Conservation (phyloP, 1,140 invertebrate genomes). For the Magallana gigas region DNA sequence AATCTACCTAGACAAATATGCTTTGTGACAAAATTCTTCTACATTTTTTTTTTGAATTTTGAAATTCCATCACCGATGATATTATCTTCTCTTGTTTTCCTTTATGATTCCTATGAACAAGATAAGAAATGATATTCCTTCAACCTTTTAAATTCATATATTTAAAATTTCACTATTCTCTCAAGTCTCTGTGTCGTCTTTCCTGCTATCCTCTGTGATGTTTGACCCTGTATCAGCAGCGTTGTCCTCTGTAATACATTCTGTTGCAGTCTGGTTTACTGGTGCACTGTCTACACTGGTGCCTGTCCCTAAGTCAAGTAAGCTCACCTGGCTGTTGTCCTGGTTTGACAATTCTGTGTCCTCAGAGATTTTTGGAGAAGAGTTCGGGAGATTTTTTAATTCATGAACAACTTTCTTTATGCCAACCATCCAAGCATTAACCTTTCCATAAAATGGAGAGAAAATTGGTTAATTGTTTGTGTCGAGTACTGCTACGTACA, state of each 20-base stretch:
- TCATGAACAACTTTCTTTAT: constrained; percentile 63
- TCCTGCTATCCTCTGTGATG: neutral
- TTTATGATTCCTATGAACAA: too few species aligned
- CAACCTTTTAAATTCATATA: too few species aligned
- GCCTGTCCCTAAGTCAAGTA: neutral
- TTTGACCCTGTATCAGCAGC: neutral
- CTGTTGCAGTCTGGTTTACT: neutral
- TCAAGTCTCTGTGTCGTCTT: too few species aligned
- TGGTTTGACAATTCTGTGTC: neutral
- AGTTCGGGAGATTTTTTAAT: neutral
- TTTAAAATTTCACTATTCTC: too few species aligned
- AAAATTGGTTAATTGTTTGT: too few species aligned
- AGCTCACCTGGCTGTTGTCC: neutral
- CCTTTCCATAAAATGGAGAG: constrained; percentile 43
- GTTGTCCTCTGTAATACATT: neutral
- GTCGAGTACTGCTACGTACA: too few species aligned
- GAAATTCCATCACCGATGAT: too few species aligned
- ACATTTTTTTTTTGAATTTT: too few species aligned
- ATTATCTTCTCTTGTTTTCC: too few species aligned
- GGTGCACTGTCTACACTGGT: neutral
- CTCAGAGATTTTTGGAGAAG: neutral
- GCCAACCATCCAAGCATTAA: constrained; percentile 62
- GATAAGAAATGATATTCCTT: too few species aligned
- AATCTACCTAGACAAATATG: too few species aligned
- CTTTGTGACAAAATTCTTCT: too few species aligned